Percentiles rank a stretch among this genome's conserved stretches.
Conservation (phyloP, 1,140 invertebrate genomes). For the Armadillidium nasatum region DNA sequence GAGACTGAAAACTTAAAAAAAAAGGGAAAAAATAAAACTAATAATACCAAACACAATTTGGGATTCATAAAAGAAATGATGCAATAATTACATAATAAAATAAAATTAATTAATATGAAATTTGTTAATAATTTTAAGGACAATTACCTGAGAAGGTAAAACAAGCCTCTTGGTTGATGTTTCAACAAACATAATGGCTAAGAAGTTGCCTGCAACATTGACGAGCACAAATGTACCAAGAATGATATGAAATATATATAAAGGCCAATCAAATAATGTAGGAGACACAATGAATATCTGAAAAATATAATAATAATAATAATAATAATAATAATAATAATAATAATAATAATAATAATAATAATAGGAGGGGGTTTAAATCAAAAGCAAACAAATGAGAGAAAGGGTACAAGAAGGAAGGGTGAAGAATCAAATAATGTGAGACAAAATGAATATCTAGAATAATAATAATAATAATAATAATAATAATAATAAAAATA, state of each 20-base stretch:
- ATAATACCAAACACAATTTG: background rate
- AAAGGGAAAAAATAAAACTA: background rate
- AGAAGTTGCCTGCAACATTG: constrained; percentile 69
- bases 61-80: background rate
- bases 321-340: no score
- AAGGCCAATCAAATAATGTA: constrained; percentile 51
- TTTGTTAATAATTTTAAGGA: background rate
- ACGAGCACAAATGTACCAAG: constrained; percentile 65
- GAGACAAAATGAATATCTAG: no score
- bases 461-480: no score
- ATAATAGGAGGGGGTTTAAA: no score
- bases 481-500: no score
- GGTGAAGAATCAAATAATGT: no score
- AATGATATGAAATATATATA: constrained; percentile 58
- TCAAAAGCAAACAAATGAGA: no score
- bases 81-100: background rate
- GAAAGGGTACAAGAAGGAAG: no score
- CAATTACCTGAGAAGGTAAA: constrained; percentile 38
- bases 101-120: background rate
- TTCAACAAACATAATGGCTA: constrained; percentile 66
- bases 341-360: no score
- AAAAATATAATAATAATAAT: constrained; percentile 4
- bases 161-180: constrained; percentile 50
- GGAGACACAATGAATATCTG: constrained; percentile 63
- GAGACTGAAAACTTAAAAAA: background rate